Conservation (phyloP, 1,140 invertebrate genomes). For the Belonocnema kinseyi region DNA sequence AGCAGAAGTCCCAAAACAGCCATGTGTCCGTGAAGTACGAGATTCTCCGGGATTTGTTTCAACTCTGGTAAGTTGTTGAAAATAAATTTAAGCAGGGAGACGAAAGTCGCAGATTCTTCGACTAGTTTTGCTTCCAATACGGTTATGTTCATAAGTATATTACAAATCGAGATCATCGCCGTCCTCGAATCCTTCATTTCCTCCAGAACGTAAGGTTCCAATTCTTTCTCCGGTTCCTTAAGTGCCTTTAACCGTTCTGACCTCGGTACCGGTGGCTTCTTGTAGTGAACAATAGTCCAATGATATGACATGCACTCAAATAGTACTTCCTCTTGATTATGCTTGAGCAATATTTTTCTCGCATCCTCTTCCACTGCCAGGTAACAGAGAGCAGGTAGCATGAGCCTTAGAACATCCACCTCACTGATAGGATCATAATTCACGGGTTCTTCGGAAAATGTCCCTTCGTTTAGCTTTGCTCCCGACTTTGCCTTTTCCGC, state of each 20-base stretch:
- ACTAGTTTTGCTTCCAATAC: conserved; percentile 90
- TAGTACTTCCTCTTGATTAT: conserved; percentile 87
- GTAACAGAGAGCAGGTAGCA: conserved; percentile 92
- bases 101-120: conserved; percentile 85
- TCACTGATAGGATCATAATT: conserved; percentile 79
- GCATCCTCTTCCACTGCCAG: conserved; percentile 92
- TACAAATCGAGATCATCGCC: conserved; percentile 91
- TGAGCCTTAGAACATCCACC: conserved; percentile 85
- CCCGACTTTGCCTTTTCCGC: conserved; percentile 80
- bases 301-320: conserved; percentile 88
- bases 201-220: conserved; percentile 83
- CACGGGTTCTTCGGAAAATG: conserved; percentile 57
- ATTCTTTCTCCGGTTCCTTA: conserved; percentile 84
- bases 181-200: conserved; percentile 88
- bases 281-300: conserved; percentile 91
- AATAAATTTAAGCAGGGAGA: conserved; percentile 88
- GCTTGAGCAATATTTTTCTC: conserved; percentile 86
- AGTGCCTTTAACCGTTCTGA: conserved; percentile 84
- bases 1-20: conserved; percentile 88
- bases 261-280: conserved; percentile 86
- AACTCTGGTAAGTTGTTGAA: conserved; percentile 91
- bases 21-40: conserved; percentile 89
- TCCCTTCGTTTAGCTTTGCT: conserved; percentile 73
- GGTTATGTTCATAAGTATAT: conserved; percentile 94
- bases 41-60: conserved; percentile 87